Evolutionary conservation across 1,140 invertebrate species (phyloP), one percentile per base, ranked within the genome.

Genomic region (Varroa destructor): DNA sequence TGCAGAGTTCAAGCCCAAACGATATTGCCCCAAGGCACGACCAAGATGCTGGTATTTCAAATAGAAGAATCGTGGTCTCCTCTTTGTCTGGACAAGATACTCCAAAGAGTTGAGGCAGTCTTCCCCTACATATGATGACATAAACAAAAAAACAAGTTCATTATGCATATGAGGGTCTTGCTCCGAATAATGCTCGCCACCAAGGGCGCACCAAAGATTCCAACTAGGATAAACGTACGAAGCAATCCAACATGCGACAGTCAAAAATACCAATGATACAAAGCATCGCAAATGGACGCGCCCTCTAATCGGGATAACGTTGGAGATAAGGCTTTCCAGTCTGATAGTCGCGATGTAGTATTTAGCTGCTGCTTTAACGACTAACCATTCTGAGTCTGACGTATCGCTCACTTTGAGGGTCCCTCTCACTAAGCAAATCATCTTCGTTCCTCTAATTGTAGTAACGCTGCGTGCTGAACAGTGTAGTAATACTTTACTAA

Each of bases 111-210:
- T 67, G 61, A 25, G 40, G 40, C 12, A 12, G 37, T 3, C 46
- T 46, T 46, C 40, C 12, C 3, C 40, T 3, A 40, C 40, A 67
- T 8, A 67, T 37, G 2, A 40, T 37, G 14, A 67, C 14, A 37
- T 36, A 67, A 2, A 67, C 61, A 8, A 67, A 14, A 25, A 40
- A 8, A 67, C 12, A 67, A 46, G 61, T 67, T 67, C 14, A 67
- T 8, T 1, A 12, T 46, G 40, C 40, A 67, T 4, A 67, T 40
- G 57, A 67, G 37, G 40, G 14, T 8, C 3, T 51, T 51, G 46
- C 12, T 67, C 14, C 12, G 61, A 14, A 67, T 2, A 2, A 2
- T 67, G 37, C 46, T 40, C 37, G 12, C 61, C 40, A 25, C 2
- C 61, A 67, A 1, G 37, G 14, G 14, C 1, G 40, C 2, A 46